These are phyloP conservation scores for Xanthorhoe spadicearia DNA, from an alignment of 2,888 invertebrate genomes.

Conservation along the genomic window DNA sequence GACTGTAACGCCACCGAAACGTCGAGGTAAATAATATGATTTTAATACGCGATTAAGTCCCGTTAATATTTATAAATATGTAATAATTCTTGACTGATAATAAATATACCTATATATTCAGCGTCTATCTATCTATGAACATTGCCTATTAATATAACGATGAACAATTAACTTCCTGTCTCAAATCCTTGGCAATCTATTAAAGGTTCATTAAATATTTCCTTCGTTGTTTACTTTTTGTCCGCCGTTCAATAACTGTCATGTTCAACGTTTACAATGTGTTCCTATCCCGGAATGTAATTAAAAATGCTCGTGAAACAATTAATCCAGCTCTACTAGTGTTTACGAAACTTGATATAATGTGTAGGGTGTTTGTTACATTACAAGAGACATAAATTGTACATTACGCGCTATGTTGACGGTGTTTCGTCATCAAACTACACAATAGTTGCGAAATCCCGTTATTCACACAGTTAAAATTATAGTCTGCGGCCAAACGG, in stretches of 20 bases:
- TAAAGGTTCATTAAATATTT: conserved; percentile 6
- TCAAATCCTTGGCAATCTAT: conserved; percentile 8
- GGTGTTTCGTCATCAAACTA: conserved; percentile 6
- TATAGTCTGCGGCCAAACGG: conserved; percentile 40
- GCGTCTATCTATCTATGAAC: not conserved
- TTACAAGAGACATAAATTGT: not conserved
- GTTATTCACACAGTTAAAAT: conserved; percentile 21
- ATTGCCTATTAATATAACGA: not conserved
- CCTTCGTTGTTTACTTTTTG: conserved; percentile 23
- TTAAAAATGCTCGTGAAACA: conserved; percentile 55
- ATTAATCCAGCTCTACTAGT: conserved; percentile 53
- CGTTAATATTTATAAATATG: too few species aligned
- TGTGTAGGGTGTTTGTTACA: not conserved
- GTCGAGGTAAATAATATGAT: too few species aligned
- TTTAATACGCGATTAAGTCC: too few species aligned
- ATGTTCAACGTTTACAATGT: conserved; percentile 26
- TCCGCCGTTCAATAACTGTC: conserved; percentile 18
- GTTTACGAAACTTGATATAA: conserved; percentile 43
- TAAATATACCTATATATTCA: not conserved
- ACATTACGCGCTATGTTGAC: conserved; percentile 1
- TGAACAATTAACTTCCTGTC: not conserved
- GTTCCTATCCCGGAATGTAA: conserved; percentile 49
- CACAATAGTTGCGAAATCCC: conserved; percentile 24
- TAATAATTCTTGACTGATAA: not conserved
- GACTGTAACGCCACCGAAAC: too few species aligned